phyloP scores from a whole-genome alignment of 2,888 invertebrate species.

The Stratiomys singularior region DNA sequence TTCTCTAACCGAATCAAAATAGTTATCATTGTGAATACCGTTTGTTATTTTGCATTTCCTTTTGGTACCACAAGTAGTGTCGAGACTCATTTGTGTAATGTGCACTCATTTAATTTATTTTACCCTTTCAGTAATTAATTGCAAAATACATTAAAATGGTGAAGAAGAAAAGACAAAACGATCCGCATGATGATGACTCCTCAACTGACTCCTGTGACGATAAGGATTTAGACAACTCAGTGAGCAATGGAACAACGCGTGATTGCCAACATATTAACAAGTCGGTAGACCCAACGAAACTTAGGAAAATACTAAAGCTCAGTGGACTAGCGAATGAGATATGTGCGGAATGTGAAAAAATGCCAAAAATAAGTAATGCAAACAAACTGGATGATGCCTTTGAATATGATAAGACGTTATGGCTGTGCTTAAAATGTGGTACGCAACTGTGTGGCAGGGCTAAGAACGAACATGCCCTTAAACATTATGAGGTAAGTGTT shows the following conservation, averaged over 20 bases:
- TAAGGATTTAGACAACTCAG: slow-evolving; percentile 66
- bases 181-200: slow-evolving; percentile 71
- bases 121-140: neutral
- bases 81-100: no score
- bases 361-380: slow-evolving; percentile 55
- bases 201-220: slow-evolving; percentile 81
- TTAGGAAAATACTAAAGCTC: slow-evolving; percentile 70
- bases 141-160: slow-evolving; percentile 68
- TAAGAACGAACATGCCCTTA: slow-evolving; percentile 76
- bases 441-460: slow-evolving; percentile 78
- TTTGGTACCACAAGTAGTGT: no score
- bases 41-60: no score
- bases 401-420: slow-evolving; percentile 69
- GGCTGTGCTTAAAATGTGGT: slow-evolving; percentile 87
- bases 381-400: slow-evolving; percentile 58
- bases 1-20: no score
- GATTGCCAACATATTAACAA: slow-evolving; percentile 77
- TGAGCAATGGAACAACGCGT: slow-evolving; percentile 49
- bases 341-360: slow-evolving; percentile 72
- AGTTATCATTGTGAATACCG: no score
- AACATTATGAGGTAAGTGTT: slow-evolving; percentile 71
- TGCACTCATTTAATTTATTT: neutral
- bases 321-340: slow-evolving; percentile 68
- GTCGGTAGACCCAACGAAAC: slow-evolving; percentile 72
- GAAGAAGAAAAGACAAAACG: slow-evolving; percentile 79